Evolutionary conservation across 2,113 vertebrate genomes (phyloP), one percentile per base, ranked within the genome.

Genomic region (Hoplias malabaricus): DNA sequence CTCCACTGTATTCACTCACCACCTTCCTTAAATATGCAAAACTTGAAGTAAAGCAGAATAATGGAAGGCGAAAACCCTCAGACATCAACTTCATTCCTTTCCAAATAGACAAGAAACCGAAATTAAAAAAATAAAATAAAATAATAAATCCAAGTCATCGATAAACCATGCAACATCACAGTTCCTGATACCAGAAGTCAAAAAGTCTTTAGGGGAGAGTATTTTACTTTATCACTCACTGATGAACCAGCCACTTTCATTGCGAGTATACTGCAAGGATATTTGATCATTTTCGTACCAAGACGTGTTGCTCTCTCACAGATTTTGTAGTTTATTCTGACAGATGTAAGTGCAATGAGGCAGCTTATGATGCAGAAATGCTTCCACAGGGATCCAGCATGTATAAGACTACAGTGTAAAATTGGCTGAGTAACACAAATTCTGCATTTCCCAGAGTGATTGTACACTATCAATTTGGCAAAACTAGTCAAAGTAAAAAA

Each of bases 211-310:
- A 40, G 53, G 46, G 53, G 33, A 16, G 36, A 21, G 43, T 42
- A 62, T 53, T 4, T 31, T 53, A 25, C 29, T 10, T 27, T 63
- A 33, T 27, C 29, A 74, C 65, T 54, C 21, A 13, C 29, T 42
- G 3, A 54, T 50, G 23, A 66, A 54, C 69, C 67, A 40, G 16
- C n/a, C 2, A 12, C 43, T 2, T 36, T 59, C 66, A 29, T 21
- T 66, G 36, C 27, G 25, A 68, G 53, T 62, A 65, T 48, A 31
- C 38, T 36, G 53, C 43, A 73, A 33, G 25, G 42, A 46, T 71
- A 62, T 70, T 75, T 67, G 31, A 77, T 63, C 79, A 79, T 54
- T 40, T 63, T 68, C 92, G 94, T 93, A 93, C 93, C 85, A 86
- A 61, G 78, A 90, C 33, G 57, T 62, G 40, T 29, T 14, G 23